Percentiles rank a stretch among this genome's conserved stretches.
These are phyloP conservation scores for Scotopteryx bipunctaria DNA, from an alignment of 2,888 invertebrate genomes.

Conservation along the genomic window DNA sequence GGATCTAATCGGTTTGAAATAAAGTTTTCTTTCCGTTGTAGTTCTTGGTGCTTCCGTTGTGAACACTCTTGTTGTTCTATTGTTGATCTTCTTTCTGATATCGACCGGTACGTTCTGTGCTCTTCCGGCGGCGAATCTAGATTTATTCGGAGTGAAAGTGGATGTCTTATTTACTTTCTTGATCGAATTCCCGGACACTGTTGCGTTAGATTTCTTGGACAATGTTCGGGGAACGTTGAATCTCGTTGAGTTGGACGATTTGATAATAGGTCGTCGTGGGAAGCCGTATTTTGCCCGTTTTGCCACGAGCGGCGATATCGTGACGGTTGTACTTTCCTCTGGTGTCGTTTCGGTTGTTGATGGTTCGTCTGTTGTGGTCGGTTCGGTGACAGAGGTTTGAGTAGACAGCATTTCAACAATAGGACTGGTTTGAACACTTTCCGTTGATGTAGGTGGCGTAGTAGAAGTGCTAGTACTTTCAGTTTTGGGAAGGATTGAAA, in stretches of 20 bases:
- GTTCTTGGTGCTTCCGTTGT: constrained; percentile 69
- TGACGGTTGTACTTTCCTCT: constrained; percentile 63
- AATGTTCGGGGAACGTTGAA: constrained; percentile 34
- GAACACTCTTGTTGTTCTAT: constrained; percentile 49
- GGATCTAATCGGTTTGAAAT: constrained; percentile 68
- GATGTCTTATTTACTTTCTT: constrained; percentile 68
- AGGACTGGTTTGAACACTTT: constrained; percentile 39
- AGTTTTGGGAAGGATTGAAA: constrained; percentile 51
- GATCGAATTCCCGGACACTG: constrained; percentile 47
- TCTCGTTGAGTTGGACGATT: constrained; percentile 63
- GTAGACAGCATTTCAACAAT: constrained; percentile 45
- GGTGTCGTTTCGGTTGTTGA: constrained; percentile 54
- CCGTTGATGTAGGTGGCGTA: constrained; percentile 35
- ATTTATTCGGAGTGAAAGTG: constrained; percentile 61
- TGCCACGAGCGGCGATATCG: constrained; percentile 57
- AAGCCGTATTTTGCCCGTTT: constrained; percentile 73
- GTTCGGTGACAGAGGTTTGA: constrained; percentile 43
- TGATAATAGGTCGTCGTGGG: constrained; percentile 66
- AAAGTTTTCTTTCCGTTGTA: constrained; percentile 68
- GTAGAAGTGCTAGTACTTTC: constrained; percentile 38
- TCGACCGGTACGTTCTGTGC: constrained; percentile 75
- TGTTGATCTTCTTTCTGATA: constrained; percentile 62
- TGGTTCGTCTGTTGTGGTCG: constrained; percentile 43
- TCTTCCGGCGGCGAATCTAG: constrained; percentile 64
- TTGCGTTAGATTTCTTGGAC: constrained; percentile 59